Evolutionary conservation across 2,113 vertebrate genomes (phyloP).

Genomic region (Catagonus wagneri): DNA sequence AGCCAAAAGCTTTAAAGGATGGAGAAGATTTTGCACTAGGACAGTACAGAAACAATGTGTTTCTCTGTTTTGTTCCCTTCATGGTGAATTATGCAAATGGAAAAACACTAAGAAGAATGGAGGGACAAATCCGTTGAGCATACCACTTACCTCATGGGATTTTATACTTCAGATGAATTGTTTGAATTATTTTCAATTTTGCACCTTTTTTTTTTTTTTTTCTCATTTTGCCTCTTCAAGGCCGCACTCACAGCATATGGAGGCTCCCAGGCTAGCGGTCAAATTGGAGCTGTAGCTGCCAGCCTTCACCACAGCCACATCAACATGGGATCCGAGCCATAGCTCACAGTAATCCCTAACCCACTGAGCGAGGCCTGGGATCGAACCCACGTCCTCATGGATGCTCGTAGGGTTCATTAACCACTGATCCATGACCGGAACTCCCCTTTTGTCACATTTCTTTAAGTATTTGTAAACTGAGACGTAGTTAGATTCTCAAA

Average conservation of each 20-base stretch:
- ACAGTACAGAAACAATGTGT: not conserved
- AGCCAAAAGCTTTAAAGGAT: not conserved
- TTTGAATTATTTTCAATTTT: not conserved
- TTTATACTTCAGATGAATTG: not conserved
- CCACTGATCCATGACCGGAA: too few species aligned
- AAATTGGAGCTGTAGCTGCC: too few species aligned
- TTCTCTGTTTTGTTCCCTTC: not conserved
- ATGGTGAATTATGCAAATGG: not conserved
- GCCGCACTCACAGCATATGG: too few species aligned
- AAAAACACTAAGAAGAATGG: not conserved
- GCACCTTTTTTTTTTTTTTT: too few species aligned
- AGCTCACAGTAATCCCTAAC: too few species aligned
- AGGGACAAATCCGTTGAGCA: not conserved
- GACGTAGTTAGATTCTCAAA: conserved; percentile 4
- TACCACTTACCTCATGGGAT: not conserved
- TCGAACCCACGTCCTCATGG: too few species aligned
- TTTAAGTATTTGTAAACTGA: not conserved
- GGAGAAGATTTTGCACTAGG: not conserved
- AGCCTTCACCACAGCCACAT: too few species aligned
- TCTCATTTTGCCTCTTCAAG: too few species aligned
- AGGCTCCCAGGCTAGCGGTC: too few species aligned
- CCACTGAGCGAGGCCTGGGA: too few species aligned
- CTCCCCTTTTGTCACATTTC: not conserved
- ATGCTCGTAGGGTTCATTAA: too few species aligned
- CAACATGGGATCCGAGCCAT: too few species aligned